Evolutionary conservation across 2,113 vertebrate species (phyloP).

Genomic region (Rhabdomys dilectus): DNA sequence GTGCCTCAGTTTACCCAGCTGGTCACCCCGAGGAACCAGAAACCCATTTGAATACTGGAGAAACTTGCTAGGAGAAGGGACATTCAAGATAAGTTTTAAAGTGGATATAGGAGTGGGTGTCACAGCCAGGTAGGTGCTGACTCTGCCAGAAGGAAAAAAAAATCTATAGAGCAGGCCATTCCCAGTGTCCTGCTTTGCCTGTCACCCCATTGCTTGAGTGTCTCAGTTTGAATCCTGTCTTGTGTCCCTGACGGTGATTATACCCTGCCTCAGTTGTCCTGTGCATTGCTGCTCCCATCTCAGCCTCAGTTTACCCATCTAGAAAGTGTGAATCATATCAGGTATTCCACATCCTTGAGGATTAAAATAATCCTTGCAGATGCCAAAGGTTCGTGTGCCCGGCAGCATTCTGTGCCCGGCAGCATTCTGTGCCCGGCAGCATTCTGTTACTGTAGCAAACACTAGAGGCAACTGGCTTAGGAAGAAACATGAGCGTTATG

Average conservation of each 20-base stretch:
- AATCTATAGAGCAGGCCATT: background rate
- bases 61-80: background rate
- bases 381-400: background rate
- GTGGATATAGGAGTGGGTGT: background rate
- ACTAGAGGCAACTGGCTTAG: too few relatives aligned
- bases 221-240: background rate
- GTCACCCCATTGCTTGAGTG: background rate
- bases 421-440: background rate
- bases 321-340: background rate
- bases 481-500: background rate
- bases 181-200: background rate
- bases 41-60: background rate
- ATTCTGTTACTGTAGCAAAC: background rate
- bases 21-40: background rate
- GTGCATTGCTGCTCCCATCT: background rate
- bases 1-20: background rate
- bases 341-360: background rate
- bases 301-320: background rate
- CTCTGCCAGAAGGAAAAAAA: background rate
- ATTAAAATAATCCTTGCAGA: too few relatives aligned
- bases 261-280: background rate
- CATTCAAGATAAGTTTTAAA: background rate
- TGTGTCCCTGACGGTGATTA: background rate
- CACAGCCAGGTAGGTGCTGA: background rate
- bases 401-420: background rate